phyloP scores from a whole-genome alignment of 1,140 invertebrate genomes.

The Fopius arisanus region DNA sequence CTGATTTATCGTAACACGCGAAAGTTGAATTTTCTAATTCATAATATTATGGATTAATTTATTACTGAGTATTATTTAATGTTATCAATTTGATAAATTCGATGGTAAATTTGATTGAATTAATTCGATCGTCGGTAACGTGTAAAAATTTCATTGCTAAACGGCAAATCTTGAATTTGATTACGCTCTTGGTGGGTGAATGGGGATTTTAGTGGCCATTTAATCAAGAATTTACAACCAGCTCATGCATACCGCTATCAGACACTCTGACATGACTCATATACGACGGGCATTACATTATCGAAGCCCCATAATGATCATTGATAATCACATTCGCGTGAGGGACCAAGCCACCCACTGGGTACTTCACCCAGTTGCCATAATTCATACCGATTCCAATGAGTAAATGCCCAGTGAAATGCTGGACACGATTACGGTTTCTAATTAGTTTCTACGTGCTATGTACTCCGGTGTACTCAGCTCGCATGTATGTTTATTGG shows the following conservation, averaged over 20 bases:
- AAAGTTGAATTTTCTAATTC: too few species aligned
- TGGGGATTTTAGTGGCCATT: background rate
- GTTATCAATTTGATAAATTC: too few species aligned
- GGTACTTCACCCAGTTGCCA: slow-evolving; percentile 14
- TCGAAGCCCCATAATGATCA: slow-evolving; percentile 31
- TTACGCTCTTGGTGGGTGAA: background rate
- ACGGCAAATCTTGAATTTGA: background rate
- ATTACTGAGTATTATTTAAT: too few species aligned
- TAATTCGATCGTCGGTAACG: too few species aligned
- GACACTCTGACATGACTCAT: slow-evolving; percentile 16
- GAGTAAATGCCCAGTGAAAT: slow-evolving; percentile 32
- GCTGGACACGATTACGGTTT: slow-evolving; percentile 28
- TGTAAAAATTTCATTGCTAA: background rate
- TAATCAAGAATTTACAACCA: background rate
- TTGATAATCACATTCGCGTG: slow-evolving; percentile 36
- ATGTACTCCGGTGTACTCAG: background rate
- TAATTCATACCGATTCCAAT: slow-evolving; percentile 29
- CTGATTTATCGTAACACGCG: too few species aligned
- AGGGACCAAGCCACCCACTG: slow-evolving; percentile 8
- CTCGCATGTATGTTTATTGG: slow-evolving; percentile 5
- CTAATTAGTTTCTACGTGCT: slow-evolving; percentile 28
- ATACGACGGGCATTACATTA: slow-evolving; percentile 36
- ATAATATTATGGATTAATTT: too few species aligned
- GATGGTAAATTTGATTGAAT: too few species aligned
- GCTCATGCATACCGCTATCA: background rate